Conservation (phyloP, 2,113 vertebrate genomes). For the Talpa occidentalis region DNA sequence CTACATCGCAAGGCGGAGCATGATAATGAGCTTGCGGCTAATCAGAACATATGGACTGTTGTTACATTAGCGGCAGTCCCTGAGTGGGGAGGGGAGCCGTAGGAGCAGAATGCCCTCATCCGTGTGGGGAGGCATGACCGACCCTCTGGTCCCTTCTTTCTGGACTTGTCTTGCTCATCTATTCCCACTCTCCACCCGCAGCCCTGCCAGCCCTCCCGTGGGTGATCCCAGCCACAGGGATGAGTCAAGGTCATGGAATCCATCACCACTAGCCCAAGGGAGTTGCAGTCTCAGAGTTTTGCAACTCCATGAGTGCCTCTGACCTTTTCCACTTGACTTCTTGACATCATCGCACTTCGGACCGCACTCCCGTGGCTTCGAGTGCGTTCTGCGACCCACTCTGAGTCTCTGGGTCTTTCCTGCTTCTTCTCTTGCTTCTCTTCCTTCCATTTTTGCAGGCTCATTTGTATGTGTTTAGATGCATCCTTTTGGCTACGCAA, state of each 20-base stretch:
- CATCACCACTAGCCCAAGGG: background rate
- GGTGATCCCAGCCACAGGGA: rapidly evolving
- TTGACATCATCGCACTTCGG: background rate
- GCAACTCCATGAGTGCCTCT: no score
- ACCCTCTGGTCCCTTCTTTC: background rate
- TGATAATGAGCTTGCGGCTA: conserved; percentile 72
- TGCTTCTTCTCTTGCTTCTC: background rate
- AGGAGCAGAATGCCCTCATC: background rate
- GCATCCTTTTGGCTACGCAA: background rate
- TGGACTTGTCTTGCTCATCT: no score
- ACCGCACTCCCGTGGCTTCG: background rate
- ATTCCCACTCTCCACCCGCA: no score
- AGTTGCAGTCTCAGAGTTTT: background rate
- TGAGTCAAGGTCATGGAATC: background rate
- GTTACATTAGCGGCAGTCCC: conserved; percentile 62
- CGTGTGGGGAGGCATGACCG: background rate
- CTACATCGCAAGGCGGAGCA: conserved; percentile 50
- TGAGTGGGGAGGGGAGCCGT: conserved; percentile 5
- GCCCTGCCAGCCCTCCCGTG: background rate
- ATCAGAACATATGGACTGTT: conserved; percentile 76
- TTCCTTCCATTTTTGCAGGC: background rate
- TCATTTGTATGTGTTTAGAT: background rate
- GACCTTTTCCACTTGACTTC: background rate
- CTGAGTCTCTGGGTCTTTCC: background rate
- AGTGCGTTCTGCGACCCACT: background rate